A percentile compares a stretch with the other conserved stretches of the same genome.
Conservation (phyloP, 2,888 invertebrate species). For the Chloroclystis v-ata region DNA sequence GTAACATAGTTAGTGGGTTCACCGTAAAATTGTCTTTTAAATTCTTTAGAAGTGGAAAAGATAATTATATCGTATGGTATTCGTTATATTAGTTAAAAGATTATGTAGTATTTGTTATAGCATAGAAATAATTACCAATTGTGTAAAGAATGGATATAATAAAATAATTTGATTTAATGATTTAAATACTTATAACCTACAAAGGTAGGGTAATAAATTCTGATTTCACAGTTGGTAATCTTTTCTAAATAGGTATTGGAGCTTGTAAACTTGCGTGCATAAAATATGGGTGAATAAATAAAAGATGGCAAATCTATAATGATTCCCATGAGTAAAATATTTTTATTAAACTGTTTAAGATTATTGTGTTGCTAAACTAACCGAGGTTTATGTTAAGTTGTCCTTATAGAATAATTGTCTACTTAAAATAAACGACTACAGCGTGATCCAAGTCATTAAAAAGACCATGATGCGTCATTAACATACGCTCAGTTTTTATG, state of each 20-base stretch:
- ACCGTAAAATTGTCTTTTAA: too few species aligned
- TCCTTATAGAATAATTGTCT: too few species aligned
- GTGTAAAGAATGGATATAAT: background rate
- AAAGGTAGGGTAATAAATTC: background rate
- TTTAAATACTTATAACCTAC: too few species aligned
- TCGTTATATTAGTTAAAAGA: constrained; percentile 23
- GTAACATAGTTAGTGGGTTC: too few species aligned
- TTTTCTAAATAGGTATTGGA: constrained; percentile 25
- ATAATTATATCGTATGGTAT: constrained; percentile 24
- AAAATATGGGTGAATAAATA: too few species aligned
- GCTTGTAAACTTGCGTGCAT: constrained; percentile 31
- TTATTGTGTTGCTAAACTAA: too few species aligned
- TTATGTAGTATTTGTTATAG: constrained; percentile 23
- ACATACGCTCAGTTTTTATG: constrained; percentile 30
- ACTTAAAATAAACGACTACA: background rate
- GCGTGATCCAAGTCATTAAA: constrained; percentile 12
- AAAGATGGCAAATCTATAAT: too few species aligned
- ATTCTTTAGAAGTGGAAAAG: background rate
- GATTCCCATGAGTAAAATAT: too few species aligned
- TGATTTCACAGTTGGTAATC: constrained; percentile 2
- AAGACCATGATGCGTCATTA: background rate
- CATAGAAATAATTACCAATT: constrained; percentile 7
- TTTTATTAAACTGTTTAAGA: too few species aligned
- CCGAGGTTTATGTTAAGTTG: too few species aligned
- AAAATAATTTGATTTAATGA: too few species aligned